phyloP scores from a whole-genome alignment of 2,113 vertebrate genomes.

The Heloderma charlesbogerti region DNA sequence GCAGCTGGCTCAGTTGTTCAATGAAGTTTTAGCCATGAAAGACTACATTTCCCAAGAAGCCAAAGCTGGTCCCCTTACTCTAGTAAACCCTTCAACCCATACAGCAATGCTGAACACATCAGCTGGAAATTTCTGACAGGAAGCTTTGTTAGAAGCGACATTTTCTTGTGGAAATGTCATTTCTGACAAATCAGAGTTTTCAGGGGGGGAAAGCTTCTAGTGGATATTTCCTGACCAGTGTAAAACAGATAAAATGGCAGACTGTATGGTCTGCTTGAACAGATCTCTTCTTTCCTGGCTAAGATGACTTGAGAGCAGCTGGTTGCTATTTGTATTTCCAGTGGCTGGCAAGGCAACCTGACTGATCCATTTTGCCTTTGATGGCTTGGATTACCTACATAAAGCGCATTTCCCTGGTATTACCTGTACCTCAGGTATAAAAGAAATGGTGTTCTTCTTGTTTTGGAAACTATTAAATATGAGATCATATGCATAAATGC shows the following conservation, averaged over 20 bases:
- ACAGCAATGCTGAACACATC: background rate
- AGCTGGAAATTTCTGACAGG: background rate
- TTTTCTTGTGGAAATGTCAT: conserved; percentile 23
- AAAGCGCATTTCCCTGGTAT: conserved; percentile 23
- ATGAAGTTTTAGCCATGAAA: conserved; percentile 53
- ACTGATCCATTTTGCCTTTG: background rate
- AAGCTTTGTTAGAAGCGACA: conserved; percentile 16
- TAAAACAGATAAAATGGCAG: conserved; percentile 19
- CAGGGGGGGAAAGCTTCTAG: background rate
- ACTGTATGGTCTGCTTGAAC: background rate
- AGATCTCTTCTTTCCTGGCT: background rate
- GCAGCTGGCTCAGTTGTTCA: background rate
- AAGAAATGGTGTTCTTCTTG: conserved; percentile 8
- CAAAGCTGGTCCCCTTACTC: background rate
- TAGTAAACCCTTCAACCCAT: background rate
- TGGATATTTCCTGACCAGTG: conserved; percentile 4
- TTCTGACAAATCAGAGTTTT: conserved; percentile 26
- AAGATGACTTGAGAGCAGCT: background rate
- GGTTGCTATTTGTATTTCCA: conserved; percentile 7
- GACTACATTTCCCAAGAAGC: conserved; percentile 45
- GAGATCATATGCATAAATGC: background rate
- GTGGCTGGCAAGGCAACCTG: background rate
- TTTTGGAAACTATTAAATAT: conserved; percentile 24
- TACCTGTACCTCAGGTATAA: conserved; percentile 28
- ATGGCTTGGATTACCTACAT: conserved; percentile 6